Percentiles rank a stretch among this genome's conserved stretches.
Conservation (phyloP, 2,888 invertebrate species). For the Matsumyia berberina region DNA sequence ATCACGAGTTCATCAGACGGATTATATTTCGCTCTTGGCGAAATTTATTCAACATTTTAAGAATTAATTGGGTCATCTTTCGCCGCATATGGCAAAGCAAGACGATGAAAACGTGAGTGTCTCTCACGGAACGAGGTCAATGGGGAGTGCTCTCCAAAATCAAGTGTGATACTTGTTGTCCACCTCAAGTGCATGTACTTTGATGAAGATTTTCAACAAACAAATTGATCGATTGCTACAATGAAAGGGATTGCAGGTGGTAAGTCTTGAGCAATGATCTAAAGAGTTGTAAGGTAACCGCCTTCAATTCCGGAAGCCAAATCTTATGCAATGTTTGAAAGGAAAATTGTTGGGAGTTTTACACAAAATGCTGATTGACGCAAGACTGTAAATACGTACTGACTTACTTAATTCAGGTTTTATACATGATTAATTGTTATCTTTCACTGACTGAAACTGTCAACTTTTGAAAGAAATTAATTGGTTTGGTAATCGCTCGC, state of each 20-base stretch:
- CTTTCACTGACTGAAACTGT: background rate
- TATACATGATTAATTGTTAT: background rate
- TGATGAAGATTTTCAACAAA: slow-evolving; percentile 26
- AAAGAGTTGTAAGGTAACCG: slow-evolving; percentile 1
- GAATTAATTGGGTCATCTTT: slow-evolving; percentile 56
- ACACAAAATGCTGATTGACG: background rate
- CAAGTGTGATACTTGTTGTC: slow-evolving; percentile 26
- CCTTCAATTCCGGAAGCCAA: slow-evolving; percentile 22
- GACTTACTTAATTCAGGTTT: background rate
- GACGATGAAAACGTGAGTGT: slow-evolving; percentile 1
- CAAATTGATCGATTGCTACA: slow-evolving; percentile 14
- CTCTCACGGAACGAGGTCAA: slow-evolving; percentile 44
- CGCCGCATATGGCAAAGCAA: slow-evolving; percentile 13
- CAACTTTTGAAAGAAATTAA: background rate
- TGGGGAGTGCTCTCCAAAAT: slow-evolving; percentile 26
- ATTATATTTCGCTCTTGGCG: slow-evolving; percentile 39
- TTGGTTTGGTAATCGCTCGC: too few species aligned
- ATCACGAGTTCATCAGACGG: slow-evolving; percentile 70
- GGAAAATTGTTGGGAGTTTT: slow-evolving; percentile 6
- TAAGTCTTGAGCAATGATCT: slow-evolving; percentile 32
- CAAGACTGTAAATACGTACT: background rate
- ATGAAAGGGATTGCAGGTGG: background rate
- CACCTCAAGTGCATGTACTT: slow-evolving; percentile 8
- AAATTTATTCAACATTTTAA: slow-evolving; percentile 42
- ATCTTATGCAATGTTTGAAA: slow-evolving; percentile 16